Evolutionary conservation across 2,797 vertebrate genomes (phyloP).

Genomic region (Myotis myotis): DNA sequence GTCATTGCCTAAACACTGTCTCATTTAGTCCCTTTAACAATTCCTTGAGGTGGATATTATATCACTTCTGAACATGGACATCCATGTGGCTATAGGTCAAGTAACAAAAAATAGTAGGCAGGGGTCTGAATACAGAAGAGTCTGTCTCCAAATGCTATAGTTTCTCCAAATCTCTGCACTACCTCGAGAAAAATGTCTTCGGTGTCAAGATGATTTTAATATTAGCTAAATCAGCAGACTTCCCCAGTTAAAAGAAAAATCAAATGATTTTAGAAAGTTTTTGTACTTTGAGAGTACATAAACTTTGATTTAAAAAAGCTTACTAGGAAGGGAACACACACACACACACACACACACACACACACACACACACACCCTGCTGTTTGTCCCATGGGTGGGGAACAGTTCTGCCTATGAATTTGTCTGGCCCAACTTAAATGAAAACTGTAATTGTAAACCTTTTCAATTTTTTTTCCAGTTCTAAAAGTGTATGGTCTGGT

Average conservation of each 20-base stretch:
- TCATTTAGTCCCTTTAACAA: background rate
- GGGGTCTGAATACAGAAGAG: background rate
- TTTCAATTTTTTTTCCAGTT: background rate
- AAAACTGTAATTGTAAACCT: background rate
- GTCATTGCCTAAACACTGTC: background rate
- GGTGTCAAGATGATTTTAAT: background rate
- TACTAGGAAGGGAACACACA: background rate
- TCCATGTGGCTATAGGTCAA: background rate
- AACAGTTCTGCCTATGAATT: background rate
- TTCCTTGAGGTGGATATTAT: background rate
- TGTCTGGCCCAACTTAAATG: background rate
- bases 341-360: background rate
- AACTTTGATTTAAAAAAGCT: slow-evolving; percentile 3
- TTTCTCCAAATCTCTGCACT: background rate
- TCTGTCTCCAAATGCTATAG: background rate
- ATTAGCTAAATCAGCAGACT: background rate
- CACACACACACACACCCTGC: background rate
- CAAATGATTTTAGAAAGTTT: background rate
- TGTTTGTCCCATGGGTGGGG: background rate
- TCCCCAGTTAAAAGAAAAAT: background rate
- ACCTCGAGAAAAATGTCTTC: background rate
- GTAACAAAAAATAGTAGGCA: background rate
- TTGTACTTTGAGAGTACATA: background rate
- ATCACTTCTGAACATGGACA: background rate
- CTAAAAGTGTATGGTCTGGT: background rate